phyloP scores from a whole-genome alignment of 2,113 vertebrate species.

The Craseonycteris thonglongyai region DNA sequence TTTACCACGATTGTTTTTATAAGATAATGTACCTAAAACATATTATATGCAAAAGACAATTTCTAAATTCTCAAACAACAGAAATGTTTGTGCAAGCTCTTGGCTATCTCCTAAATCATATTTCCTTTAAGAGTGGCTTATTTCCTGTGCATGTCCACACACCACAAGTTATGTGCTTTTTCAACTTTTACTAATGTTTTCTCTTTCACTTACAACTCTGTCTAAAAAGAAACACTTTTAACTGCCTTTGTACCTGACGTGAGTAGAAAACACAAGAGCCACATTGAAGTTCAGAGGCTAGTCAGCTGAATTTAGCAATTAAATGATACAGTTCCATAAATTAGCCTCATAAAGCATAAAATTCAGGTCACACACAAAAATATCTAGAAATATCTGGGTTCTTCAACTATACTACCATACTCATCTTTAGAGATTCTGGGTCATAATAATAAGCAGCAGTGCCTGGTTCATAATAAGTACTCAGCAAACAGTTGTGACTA shows the following conservation, averaged over 20 bases:
- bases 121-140: slow-evolving; percentile 65
- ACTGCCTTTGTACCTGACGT: slow-evolving; percentile 31
- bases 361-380: not conserved
- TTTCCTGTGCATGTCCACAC: slow-evolving; percentile 68
- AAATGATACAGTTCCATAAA: slow-evolving; percentile 17
- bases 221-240: slow-evolving; percentile 38
- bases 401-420: not conserved
- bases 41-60: slow-evolving; percentile 12
- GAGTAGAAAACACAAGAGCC: not conserved
- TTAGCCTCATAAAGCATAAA: slow-evolving; percentile 2
- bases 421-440: not conserved
- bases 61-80: slow-evolving; percentile 47
- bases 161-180: slow-evolving; percentile 62
- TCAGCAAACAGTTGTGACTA: not conserved
- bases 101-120: slow-evolving; percentile 68
- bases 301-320: not conserved
- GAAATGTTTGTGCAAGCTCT: slow-evolving; percentile 56
- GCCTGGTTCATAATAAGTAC: not conserved
- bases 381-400: not conserved
- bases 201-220: slow-evolving; percentile 42
- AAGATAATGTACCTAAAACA: slow-evolving; percentile 8
- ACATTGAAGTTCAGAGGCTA: not conserved
- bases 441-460: not conserved
- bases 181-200: slow-evolving; percentile 62
- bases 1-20: not conserved